A percentile compares a stretch with the other conserved stretches of the same genome.
phyloP scores from a whole-genome alignment of 2,888 invertebrate species.

The Scaptomyza parva region DNA sequence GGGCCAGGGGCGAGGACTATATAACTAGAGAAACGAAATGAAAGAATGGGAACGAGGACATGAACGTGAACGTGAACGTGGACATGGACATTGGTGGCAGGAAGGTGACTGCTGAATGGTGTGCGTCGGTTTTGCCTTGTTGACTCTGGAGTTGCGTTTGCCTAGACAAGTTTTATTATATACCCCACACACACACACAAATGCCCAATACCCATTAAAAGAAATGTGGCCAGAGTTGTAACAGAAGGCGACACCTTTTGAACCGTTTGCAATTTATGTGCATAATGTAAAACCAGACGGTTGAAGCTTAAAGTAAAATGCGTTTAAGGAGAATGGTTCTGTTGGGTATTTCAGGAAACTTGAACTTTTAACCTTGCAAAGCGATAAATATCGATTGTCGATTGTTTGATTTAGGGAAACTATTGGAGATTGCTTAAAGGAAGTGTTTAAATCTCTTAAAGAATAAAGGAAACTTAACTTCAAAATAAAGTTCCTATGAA shows the following conservation, averaged over 20 bases:
- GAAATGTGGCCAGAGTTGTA: neutral
- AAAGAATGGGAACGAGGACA: neutral
- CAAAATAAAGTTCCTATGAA: too few species aligned
- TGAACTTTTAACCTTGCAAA: neutral
- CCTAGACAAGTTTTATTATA: slow-evolving; percentile 34
- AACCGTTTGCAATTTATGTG: neutral
- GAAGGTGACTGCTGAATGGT: slow-evolving; percentile 14
- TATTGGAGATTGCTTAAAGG: too few species aligned
- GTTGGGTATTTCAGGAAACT: too few species aligned
- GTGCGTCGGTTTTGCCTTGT: slow-evolving; percentile 39
- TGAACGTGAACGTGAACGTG: neutral
- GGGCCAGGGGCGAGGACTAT: slow-evolving; percentile 13
- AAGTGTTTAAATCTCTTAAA: too few species aligned
- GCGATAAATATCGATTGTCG: neutral
- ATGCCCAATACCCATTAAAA: slow-evolving; percentile 1
- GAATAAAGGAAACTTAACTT: too few species aligned
- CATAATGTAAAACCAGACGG: neutral
- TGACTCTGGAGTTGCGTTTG: slow-evolving; percentile 33
- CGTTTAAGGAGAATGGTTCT: too few species aligned
- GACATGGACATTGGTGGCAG: slow-evolving; percentile 1
- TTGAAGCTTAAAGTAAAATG: neutral
- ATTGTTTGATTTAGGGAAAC: neutral
- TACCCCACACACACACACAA: too few species aligned
- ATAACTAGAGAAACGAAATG: neutral
- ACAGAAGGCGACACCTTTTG: neutral